phyloP scores from a whole-genome alignment of 2,113 vertebrate species.

The Cynocephalus volans region DNA sequence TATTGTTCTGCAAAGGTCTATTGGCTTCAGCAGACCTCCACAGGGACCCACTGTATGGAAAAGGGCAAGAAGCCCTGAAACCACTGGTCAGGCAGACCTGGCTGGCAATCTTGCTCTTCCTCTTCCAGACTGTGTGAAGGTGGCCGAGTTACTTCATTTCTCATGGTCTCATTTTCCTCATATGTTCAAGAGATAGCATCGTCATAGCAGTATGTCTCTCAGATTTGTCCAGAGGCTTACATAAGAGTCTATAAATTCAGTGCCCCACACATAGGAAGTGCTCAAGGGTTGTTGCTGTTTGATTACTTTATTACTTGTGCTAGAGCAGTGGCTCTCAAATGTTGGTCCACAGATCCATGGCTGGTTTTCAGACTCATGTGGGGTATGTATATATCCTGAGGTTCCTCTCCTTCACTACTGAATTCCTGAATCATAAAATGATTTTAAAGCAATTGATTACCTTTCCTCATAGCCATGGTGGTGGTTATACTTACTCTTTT shows the following conservation, averaged over 20 bases:
- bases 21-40: background rate
- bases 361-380: background rate
- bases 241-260: background rate
- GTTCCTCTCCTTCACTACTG: background rate
- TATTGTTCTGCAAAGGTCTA: background rate
- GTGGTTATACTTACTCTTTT: background rate
- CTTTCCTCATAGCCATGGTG: background rate
- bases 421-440: constrained; percentile 33
- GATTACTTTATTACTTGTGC: constrained; percentile 2
- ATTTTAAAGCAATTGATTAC: constrained; percentile 1
- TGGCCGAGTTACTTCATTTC: background rate
- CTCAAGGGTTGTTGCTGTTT: background rate
- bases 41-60: background rate
- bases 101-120: background rate
- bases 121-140: background rate
- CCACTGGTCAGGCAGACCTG: background rate
- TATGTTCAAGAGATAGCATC: background rate
- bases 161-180: background rate
- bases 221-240: background rate
- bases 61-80: background rate
- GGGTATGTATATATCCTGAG: background rate
- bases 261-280: background rate
- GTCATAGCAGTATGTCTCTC: background rate
- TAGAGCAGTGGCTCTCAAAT: background rate
- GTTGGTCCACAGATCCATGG: background rate